Percentiles rank a stretch among this genome's conserved stretches.
Conservation (phyloP, 2,888 invertebrate species). For the Coelopa pilipes region DNA sequence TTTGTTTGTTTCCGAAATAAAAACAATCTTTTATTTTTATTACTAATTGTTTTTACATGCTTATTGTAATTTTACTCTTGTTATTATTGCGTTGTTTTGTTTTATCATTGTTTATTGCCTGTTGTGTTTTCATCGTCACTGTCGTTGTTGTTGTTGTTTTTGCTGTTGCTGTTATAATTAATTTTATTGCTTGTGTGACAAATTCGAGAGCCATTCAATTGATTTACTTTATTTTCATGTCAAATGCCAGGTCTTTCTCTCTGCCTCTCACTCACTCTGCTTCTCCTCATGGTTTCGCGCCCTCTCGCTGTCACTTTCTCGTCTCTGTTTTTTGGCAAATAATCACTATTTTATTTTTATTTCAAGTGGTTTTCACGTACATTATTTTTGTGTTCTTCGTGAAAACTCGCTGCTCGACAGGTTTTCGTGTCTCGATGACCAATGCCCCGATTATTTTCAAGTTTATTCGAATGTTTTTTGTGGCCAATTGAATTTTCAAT, state of each 20-base stretch:
- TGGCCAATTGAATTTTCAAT: no score
- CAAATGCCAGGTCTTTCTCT: conserved; percentile 28
- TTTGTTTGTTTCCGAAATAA: not conserved
- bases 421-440: no score
- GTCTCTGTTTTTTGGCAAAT: not conserved
- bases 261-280: conserved; percentile 29
- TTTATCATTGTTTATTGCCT: not conserved
- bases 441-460: no score
- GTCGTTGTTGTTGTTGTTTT: conserved; percentile 24
- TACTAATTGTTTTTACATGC: no score
- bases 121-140: not conserved
- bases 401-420: no score
- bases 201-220: conserved; percentile 45
- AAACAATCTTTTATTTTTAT: not conserved
- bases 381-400: no score
- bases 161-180: conserved; percentile 36
- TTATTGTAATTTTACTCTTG: not conserved
- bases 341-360: no score
- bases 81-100: not conserved
- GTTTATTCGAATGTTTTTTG: no score
- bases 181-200: conserved; percentile 46
- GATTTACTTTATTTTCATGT: conserved; percentile 41
- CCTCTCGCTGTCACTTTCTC: not conserved
- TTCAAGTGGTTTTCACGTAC: no score
- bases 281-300: conserved; percentile 16